Base-by-base conservation (phyloP, 2,888 invertebrate species). In the Thymelicus lineola region DNA sequence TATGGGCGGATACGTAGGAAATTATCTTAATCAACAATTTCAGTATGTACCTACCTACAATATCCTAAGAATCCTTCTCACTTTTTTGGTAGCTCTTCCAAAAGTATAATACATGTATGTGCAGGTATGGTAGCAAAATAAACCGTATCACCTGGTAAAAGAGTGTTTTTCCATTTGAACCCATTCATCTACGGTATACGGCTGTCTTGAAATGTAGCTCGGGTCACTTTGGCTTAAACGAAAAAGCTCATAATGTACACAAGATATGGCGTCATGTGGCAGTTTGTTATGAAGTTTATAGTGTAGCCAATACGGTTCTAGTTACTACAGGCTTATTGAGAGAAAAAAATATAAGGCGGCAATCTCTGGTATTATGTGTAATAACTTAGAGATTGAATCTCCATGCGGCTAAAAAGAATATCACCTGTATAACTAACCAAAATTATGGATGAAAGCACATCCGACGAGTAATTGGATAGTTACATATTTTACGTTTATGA, bases 241-340 rank as follows among this genome's bases (percentile, higher is more conserved):
- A 90, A 92, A 92, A 92, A 87, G 88, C 91, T 93, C 94, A 91
- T 94, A 94, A 93, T 88, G 83, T 91, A 88, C 84, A 88, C 88
- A 89, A 93, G 93, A 94, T 93, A 94, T 89, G 85, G 91, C 86
- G 83, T 81, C 84, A 85, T 85, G 85, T 87, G 90, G 91, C 91
- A 91, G 92, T 94, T 92, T 91, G 91, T 94, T 93, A 90, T 88
- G 89, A 89, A 90, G 87, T 94, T 94, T 94, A 94, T 93, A 88
- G 91, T 89, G 86, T 76, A 86, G 82, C 82, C 86, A 86, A 82
- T 83, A 80, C 81, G 87, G 83, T 88, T 90, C 88, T 90, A 90
- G 89, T 88, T 90, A 89, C 89, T 90, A 89, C 89, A 86, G 80
- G 84, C 80, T 85, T 83, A 84, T 84, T 83, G 82, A 81, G 77